phyloP scores from a whole-genome alignment of 2,797 vertebrate species.

The Aldrovandia affinis region DNA sequence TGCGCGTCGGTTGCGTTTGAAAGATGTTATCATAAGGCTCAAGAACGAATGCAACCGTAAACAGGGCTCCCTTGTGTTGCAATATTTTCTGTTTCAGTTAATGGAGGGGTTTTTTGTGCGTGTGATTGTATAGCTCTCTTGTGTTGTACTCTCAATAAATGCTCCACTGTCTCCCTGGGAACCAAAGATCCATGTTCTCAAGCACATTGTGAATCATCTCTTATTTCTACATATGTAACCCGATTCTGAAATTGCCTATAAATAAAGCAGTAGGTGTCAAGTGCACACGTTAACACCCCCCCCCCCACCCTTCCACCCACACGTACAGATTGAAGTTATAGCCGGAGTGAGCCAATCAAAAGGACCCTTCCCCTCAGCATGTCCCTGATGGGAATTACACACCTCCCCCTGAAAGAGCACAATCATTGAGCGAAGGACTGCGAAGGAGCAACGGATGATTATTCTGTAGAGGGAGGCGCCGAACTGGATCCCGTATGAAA shows the following conservation, averaged over 20 bases:
- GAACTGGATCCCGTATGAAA: neutral
- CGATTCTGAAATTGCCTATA: slow-evolving; percentile 12
- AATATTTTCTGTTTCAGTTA: slow-evolving; percentile 1
- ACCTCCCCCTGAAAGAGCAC: neutral
- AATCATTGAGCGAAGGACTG: neutral
- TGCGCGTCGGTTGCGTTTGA: neutral
- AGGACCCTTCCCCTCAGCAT: neutral
- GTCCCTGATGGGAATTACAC: neutral
- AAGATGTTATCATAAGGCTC: neutral
- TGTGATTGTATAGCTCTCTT: slow-evolving; percentile 1
- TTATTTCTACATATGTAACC: neutral
- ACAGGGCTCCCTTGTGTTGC: neutral
- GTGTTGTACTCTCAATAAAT: slow-evolving; percentile 13
- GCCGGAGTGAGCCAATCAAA: neutral
- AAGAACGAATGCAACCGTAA: neutral
- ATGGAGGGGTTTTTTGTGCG: neutral
- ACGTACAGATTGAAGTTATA: neutral
- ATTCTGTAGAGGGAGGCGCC: neutral
- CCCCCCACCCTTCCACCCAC: too few species aligned
- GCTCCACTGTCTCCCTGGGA: neutral
- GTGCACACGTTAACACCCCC: neutral
- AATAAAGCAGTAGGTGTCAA: neutral
- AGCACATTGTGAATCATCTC: neutral
- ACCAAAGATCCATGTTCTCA: neutral
- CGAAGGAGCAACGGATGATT: neutral